Base-by-base conservation (phyloP, 2,113 vertebrate genomes). In the Tichodroma muraria region DNA sequence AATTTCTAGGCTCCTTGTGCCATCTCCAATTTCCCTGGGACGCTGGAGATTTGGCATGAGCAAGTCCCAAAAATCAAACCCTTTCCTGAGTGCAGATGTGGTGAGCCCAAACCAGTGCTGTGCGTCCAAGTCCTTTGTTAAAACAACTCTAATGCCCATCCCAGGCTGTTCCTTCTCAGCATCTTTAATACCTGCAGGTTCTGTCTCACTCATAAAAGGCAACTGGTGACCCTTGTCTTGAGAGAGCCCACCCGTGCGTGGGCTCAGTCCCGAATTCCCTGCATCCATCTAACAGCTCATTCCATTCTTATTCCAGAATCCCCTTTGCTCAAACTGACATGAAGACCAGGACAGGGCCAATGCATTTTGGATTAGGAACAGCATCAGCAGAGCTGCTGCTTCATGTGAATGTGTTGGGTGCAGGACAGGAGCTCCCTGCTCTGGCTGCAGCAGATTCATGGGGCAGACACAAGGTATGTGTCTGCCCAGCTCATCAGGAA, bases 401-500 rank as follows among this genome's bases (percentile, higher is more conserved):
- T 54, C 66, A 9, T 3, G 18, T 21, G 72, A 85, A n/a, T 4
- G 0, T 1, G 31, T 19, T 38, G 52, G 38, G 3, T 18, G 35
- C n/a, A 50, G 63, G 11, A 4, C 8, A 35, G 37, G 42, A 59
- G 87, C 65, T 90, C 64, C 79, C 23, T 45, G 50, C 30, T 68
- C 40, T 49, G 76, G 82, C 53, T 61, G 31, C 27, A 38, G 63
- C 0, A 1, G 30, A 45, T 18, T 73, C 40, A 23, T 16, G 68
- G 61, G 23, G 15, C 37, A 79, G 75, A 53, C 13, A 59, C 9
- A 30, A n/a, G n/a, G 52, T 15, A 59, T 0, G 0, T 3, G 10
- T 63, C 44, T 52, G 44, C 45, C 60, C 38, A 50, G 37, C 4
- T 33, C 50, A 33, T 8, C 28, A 50, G 68, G 68, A 88, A 33